Evolutionary conservation across 1,140 invertebrate species (phyloP).

Genomic region (Eciton burchellii): DNA sequence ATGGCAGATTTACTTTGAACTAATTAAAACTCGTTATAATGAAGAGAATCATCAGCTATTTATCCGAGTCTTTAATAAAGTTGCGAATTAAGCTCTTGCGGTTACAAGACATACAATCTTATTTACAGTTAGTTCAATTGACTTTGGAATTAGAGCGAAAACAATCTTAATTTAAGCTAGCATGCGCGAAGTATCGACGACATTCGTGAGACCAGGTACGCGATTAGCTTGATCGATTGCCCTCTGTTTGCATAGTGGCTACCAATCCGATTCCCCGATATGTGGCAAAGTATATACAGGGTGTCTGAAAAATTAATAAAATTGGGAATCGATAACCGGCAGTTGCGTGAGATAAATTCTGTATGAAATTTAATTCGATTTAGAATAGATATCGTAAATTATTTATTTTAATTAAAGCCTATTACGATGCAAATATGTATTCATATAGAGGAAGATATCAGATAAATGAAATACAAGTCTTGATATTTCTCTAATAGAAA

Average conservation of each 20-base stretch:
- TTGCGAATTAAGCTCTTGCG: not conserved
- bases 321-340: not conserved
- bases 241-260: constrained; percentile 10
- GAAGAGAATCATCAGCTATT: not conserved
- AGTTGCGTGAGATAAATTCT: not conserved
- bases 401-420: not conserved
- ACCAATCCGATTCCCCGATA: not conserved
- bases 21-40: not conserved
- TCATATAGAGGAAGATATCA: not conserved
- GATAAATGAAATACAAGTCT: not conserved
- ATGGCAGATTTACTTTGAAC: not conserved
- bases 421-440: not conserved
- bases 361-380: not conserved
- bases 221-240: constrained; percentile 23
- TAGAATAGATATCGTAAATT: not conserved
- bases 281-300: not conserved
- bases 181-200: not conserved
- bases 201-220: not conserved
- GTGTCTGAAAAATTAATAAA: not conserved
- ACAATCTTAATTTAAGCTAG: not conserved
- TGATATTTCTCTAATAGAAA: not conserved
- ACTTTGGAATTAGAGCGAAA: constrained; percentile 10
- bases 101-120: not conserved
- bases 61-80: constrained; percentile 6
- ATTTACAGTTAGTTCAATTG: not conserved